Conservation (phyloP, 1,140 invertebrate genomes). For the fruit fly (Drosophila melanogaster) region DNA sequence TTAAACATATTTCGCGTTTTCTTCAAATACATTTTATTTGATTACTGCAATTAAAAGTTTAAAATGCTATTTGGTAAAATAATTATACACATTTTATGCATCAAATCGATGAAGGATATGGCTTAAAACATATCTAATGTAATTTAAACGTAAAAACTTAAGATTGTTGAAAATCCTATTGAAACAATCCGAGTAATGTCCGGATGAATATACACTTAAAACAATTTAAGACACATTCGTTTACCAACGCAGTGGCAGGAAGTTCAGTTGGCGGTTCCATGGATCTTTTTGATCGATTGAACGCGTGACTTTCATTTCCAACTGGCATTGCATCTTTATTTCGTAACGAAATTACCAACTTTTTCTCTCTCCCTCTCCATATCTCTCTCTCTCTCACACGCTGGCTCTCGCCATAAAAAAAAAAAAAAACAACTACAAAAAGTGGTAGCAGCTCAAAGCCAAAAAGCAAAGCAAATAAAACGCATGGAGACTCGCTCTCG, state of each 20-base stretch:
- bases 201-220: not conserved
- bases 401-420: slow-evolving; percentile 13
- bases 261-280: not conserved
- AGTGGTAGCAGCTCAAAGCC: slow-evolving; percentile 40
- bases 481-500: slow-evolving; percentile 40
- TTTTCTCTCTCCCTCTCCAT: slow-evolving; percentile 1
- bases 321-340: slow-evolving; percentile 40
- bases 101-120: too few relatives aligned
- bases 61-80: too few relatives aligned
- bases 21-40: too few relatives aligned
- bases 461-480: slow-evolving; percentile 29
- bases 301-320: slow-evolving; percentile 39
- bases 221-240: not conserved
- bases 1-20: too few relatives aligned
- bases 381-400: not conserved
- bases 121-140: too few relatives aligned
- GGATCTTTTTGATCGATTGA: slow-evolving; percentile 27
- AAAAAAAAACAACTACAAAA: slow-evolving; percentile 32
- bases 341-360: slow-evolving; percentile 43
- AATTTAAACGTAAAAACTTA: too few relatives aligned
- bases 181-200: not conserved
- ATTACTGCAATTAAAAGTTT: too few relatives aligned
- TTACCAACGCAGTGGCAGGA: not conserved
- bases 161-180: too few relatives aligned
- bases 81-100: too few relatives aligned